Evolutionary conservation across 35 echinoderm and acorn worm species (phyloP).

Genomic region (Ptychodera flava): DNA sequence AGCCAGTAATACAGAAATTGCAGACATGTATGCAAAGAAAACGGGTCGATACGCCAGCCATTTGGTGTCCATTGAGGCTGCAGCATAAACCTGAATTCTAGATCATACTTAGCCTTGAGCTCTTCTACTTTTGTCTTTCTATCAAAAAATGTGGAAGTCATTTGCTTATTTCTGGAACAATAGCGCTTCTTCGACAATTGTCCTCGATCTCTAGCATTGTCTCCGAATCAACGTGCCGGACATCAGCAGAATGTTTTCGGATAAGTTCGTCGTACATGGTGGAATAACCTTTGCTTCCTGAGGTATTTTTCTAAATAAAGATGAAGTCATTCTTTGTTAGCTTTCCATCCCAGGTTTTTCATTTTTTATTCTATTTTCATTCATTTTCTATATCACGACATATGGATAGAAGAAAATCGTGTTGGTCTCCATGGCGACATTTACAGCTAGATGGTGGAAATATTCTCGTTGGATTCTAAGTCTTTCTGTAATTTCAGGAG

Average conservation of each 20-base stretch:
- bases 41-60: conserved; percentile 12
- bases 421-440: background rate
- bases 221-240: background rate
- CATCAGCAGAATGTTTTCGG: background rate
- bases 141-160: background rate
- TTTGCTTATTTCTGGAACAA: no score
- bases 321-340: background rate
- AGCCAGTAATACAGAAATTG: conserved; percentile 37
- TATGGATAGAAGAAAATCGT: background rate
- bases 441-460: background rate
- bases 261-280: background rate
- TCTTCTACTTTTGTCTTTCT: background rate
- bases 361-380: background rate
- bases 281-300: background rate
- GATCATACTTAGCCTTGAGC: background rate
- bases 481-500: no score
- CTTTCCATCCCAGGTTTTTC: background rate
- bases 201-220: background rate
- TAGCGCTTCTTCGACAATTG: background rate
- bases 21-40: background rate
- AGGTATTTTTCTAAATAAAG: background rate
- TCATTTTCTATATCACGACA: background rate
- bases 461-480: background rate
- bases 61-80: conserved; percentile 4
- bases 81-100: background rate